Conservation (phyloP, 2,113 vertebrate genomes). For the Ancistrus triradiatus region DNA sequence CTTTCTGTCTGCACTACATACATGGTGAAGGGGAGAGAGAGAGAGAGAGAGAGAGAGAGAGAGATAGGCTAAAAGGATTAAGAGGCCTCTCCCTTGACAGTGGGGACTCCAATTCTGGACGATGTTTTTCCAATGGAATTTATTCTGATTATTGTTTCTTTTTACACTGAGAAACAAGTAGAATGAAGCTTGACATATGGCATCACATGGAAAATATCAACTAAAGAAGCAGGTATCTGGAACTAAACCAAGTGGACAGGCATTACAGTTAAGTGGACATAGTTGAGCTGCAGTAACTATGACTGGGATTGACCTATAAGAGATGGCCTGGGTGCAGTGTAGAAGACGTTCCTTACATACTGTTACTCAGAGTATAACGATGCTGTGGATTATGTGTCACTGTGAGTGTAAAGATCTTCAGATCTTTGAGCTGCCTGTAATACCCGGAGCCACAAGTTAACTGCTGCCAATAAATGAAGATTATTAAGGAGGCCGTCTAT, state of each 20-base stretch:
- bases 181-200: background rate
- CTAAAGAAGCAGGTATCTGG: background rate
- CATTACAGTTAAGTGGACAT: background rate
- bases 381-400: slow-evolving; percentile 9
- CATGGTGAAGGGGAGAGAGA: too few species aligned
- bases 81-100: slow-evolving; percentile 49
- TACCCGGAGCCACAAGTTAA: slow-evolving; percentile 47
- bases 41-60: slow-evolving; percentile 40
- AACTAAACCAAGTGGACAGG: background rate
- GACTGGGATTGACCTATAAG: background rate
- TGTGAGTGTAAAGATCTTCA: background rate
- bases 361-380: background rate
- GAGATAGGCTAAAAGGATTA: slow-evolving; percentile 75
- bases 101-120: slow-evolving; percentile 44
- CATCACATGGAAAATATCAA: slow-evolving; percentile 2
- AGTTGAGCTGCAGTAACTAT: background rate
- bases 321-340: background rate
- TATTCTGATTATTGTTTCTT: background rate
- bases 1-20: too few species aligned
- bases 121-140: slow-evolving; percentile 3
- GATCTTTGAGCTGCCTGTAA: slow-evolving; percentile 1
- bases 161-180: slow-evolving; percentile 6
- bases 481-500: slow-evolving; percentile 54
- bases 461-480: slow-evolving; percentile 81
- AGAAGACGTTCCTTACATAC: background rate